Evolutionary conservation across 2,113 vertebrate species (phyloP), one percentile per base, ranked within the genome.

Genomic region (Calidris pygmaea): DNA sequence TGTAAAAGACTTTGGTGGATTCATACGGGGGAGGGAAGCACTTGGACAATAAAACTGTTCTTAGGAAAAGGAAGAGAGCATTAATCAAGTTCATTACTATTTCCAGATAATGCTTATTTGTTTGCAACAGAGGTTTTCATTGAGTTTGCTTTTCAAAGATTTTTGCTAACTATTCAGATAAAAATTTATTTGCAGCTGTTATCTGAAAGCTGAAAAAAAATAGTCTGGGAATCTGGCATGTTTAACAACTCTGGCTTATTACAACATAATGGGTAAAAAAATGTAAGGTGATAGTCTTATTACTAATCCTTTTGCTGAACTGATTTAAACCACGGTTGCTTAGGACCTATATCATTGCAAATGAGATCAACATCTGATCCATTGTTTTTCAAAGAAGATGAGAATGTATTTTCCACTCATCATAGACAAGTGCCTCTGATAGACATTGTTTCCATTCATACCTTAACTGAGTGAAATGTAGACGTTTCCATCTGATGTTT

Each of bases 401-500:
- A 92, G 90, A 90, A 84, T 89, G 37, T 62, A 82, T 97, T 97
- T 96, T 97, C 96, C 96, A 84, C 62, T 96, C 19, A 86, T 88
- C 35, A 7, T 48, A 82, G 81, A 5, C 18, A 20, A 72, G 37
- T 83, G 70, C 35, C 43, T 91, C 60, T 81, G 17, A 27, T 53
- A 79, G 58, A 74, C 89, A 34, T 83, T 53, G 87, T 96, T 97
- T 87, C 86, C 80, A 71, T 60, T 81, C 82, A 87, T 91, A 93
- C 72, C 39, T 75, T 94, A 91, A 58, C 77, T 65, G 56, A 89
- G 75, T 97, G 95, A 95, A 95, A 87, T 76, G 76, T 96, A 89
- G 92, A 89, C 3, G 63, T 90, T 95, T 97, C 97, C 97, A 92
- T 97, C 85, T 97, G 90, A 96, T 97, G 96, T 98, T 98, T 98